Percentiles rank a stretch among this genome's conserved stretches.
Conservation (phyloP, 2,888 invertebrate species). For the Meteorus cinctellus region DNA sequence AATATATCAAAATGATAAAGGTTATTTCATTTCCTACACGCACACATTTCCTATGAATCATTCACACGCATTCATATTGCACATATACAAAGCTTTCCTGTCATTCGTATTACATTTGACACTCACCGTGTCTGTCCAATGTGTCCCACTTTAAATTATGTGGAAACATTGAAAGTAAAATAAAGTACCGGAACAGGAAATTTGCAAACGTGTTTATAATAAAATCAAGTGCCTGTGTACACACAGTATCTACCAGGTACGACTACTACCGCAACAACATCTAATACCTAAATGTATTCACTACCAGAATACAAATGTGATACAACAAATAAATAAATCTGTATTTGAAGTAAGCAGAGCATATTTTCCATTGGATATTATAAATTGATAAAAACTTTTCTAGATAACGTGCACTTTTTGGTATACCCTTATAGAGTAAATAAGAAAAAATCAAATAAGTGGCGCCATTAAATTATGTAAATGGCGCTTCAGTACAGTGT, state of each 20-base stretch:
- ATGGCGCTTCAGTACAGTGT: slow-evolving; percentile 12
- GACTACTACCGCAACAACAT: too few species aligned
- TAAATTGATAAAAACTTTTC: neutral
- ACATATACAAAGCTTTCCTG: neutral
- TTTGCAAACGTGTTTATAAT: slow-evolving; percentile 57
- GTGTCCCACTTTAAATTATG: slow-evolving; percentile 3
- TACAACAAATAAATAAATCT: neutral
- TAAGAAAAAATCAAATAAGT: slow-evolving; percentile 1
- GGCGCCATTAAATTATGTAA: slow-evolving; percentile 19
- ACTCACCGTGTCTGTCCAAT: neutral
- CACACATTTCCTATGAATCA: neutral
- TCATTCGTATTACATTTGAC: neutral
- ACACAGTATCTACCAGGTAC: too few species aligned
- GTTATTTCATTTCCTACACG: neutral
- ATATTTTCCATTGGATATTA: slow-evolving; percentile 20
- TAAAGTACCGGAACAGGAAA: slow-evolving; percentile 57
- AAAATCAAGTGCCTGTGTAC: slow-evolving; percentile 32
- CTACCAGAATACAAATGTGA: neutral
- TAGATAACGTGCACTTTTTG: neutral
- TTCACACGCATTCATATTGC: neutral
- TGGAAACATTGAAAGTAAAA: slow-evolving; percentile 16
- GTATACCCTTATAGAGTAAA: neutral
- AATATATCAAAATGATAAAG: neutral
- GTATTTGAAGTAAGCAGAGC: neutral
- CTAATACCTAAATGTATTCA: too few species aligned